These are phyloP conservation scores for Apodemia hepburni DNA, from an alignment of 2,888 invertebrate genomes.

Conservation along the genomic window DNA sequence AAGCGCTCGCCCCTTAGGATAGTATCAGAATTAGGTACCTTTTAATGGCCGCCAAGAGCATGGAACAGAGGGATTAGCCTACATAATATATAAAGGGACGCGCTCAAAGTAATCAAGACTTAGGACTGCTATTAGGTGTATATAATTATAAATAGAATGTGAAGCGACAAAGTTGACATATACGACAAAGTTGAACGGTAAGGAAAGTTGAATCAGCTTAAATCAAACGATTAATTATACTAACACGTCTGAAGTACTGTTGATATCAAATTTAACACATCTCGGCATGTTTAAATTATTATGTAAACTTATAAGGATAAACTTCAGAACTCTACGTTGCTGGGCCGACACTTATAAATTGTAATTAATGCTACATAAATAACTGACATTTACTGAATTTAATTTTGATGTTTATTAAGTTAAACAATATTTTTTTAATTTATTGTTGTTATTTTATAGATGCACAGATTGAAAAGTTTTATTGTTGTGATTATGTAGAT, in stretches of 20 bases:
- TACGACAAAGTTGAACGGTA: slow-evolving; percentile 1
- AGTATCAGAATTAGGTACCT: slow-evolving; percentile 6
- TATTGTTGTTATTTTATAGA: too few relatives aligned
- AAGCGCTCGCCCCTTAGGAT: slow-evolving; percentile 1
- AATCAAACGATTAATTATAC: slow-evolving; percentile 19
- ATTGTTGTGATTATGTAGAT: too few relatives aligned
- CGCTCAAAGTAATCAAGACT: slow-evolving; percentile 13
- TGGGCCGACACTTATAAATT: slow-evolving; percentile 29
- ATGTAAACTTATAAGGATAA: slow-evolving; percentile 38
- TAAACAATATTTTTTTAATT: too few relatives aligned
- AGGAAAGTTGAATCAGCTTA: slow-evolving; percentile 14
- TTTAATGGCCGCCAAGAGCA: slow-evolving; percentile 9
- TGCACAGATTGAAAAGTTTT: too few relatives aligned
- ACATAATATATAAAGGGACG: slow-evolving; percentile 13
- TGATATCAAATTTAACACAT: slow-evolving; percentile 31
- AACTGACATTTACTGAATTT: slow-evolving; percentile 21
- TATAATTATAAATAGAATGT: slow-evolving; percentile 4
- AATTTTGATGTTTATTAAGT: slow-evolving; percentile 17
- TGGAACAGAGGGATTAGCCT: slow-evolving; percentile 14
- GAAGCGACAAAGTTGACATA: background rate
- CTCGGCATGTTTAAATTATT: slow-evolving; percentile 37
- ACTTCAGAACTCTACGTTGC: slow-evolving; percentile 32
- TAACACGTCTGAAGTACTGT: slow-evolving; percentile 19
- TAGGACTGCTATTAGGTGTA: slow-evolving; percentile 1
- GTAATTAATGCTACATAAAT: slow-evolving; percentile 25